Evolutionary conservation across 2,113 vertebrate genomes (phyloP).

Genomic region (Dissostichus mawsoni): DNA sequence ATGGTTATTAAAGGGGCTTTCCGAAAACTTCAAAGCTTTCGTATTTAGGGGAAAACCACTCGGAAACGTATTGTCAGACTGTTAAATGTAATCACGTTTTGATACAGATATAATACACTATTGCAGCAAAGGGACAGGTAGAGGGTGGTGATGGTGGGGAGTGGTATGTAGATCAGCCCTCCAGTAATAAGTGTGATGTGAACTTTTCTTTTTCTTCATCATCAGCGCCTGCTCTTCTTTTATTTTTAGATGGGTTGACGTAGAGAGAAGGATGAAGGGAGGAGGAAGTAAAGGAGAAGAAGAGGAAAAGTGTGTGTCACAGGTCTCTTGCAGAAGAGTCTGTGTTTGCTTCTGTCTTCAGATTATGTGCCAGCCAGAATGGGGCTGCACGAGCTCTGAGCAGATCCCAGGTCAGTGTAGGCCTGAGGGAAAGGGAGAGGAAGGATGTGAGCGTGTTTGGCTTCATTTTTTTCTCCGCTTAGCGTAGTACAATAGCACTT

Average conservation of each 20-base stretch:
- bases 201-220: slow-evolving; percentile 59
- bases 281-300: slow-evolving; percentile 27
- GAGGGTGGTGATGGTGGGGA: slow-evolving; percentile 12
- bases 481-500: background rate
- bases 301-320: slow-evolving; percentile 12
- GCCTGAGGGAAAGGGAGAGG: background rate
- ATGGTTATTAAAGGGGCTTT: background rate
- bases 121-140: slow-evolving; percentile 3
- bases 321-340: slow-evolving; percentile 37
- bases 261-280: slow-evolving; percentile 44
- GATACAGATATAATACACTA: slow-evolving; percentile 41
- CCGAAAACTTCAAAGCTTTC: slow-evolving; percentile 8
- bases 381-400: slow-evolving; percentile 65
- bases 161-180: slow-evolving; percentile 67
- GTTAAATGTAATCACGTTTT: slow-evolving; percentile 54
- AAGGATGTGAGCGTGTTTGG: slow-evolving; percentile 3
- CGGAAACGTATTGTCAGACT: slow-evolving; percentile 8
- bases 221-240: slow-evolving; percentile 55
- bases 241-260: slow-evolving; percentile 69
- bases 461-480: background rate
- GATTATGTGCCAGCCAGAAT: slow-evolving; percentile 67
- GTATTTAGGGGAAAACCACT: background rate
- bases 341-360: slow-evolving; percentile 54
- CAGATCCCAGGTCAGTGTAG: slow-evolving; percentile 71
- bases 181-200: slow-evolving; percentile 43